Evolutionary conservation across 2,113 vertebrate species (phyloP).

Genomic region (Mirza zaza): DNA sequence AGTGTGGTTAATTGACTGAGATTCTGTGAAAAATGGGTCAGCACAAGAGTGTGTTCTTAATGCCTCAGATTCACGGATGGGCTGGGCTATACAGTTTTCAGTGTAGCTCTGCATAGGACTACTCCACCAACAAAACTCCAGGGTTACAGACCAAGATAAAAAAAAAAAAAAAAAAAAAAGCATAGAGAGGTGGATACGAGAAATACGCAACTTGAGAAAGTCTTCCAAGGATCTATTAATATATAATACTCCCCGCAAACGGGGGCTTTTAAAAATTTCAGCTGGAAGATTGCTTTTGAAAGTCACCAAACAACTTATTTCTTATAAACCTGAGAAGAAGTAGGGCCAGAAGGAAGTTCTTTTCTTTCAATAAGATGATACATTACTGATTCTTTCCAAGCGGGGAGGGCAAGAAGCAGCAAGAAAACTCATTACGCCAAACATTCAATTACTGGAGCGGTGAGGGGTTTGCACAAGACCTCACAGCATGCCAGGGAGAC

Average conservation of each 20-base stretch:
- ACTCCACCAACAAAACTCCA: background rate
- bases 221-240: background rate
- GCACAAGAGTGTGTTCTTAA: background rate
- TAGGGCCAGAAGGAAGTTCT: background rate
- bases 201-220: background rate
- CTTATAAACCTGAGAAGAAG: background rate
- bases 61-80: background rate
- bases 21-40: background rate
- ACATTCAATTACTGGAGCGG: background rate
- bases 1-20: background rate
- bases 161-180: background rate
- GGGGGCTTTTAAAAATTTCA: background rate
- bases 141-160: background rate
- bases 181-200: background rate
- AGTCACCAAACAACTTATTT: background rate
- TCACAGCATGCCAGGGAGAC: background rate
- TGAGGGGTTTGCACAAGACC: background rate
- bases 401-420: background rate
- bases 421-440: background rate
- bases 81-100: background rate
- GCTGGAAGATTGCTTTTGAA: background rate
- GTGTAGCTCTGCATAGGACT: background rate
- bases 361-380: background rate
- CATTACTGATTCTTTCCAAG: background rate
- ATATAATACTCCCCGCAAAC: background rate